phyloP scores from a whole-genome alignment of 1,140 invertebrate species.

The Ctenoplectra terminalis region DNA sequence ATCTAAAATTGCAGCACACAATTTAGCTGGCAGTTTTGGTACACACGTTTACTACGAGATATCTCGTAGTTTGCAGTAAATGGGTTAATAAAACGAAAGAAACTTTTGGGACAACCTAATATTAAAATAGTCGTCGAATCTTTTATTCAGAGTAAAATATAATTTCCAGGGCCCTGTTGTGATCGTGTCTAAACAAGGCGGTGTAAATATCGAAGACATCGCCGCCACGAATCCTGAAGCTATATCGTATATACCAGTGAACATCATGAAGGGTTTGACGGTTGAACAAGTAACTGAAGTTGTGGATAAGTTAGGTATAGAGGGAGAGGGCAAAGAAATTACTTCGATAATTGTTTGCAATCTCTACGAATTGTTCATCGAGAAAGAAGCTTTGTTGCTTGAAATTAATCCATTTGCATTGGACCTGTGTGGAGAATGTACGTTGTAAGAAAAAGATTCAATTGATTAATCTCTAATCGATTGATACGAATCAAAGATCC shows the following conservation, averaged over 20 bases:
- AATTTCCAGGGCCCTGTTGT: constrained; percentile 93
- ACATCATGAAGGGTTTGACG: constrained; percentile 91
- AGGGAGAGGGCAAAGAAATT: constrained; percentile 86
- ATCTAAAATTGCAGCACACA: too few species aligned
- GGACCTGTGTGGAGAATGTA: constrained; percentile 93
- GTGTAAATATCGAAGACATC: constrained; percentile 98
- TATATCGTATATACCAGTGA: constrained; percentile 95
- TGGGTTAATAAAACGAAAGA: too few species aligned
- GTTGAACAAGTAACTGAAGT: constrained; percentile 89
- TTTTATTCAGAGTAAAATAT: not conserved
- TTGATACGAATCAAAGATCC: not conserved
- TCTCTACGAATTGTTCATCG: constrained; percentile 94
- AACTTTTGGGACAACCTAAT: too few species aligned
- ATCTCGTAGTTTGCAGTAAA: too few species aligned
- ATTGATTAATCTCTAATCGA: not conserved
- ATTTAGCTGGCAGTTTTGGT: too few species aligned
- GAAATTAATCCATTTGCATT: constrained; percentile 99
- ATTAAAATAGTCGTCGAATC: not conserved
- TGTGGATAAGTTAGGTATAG: constrained; percentile 91
- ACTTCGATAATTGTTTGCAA: constrained; percentile 92
- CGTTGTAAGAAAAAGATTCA: constrained; percentile 72
- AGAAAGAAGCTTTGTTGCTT: constrained; percentile 95
- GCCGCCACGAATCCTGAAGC: constrained; percentile 95
- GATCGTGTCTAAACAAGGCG: constrained; percentile 97
- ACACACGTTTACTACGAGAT: too few species aligned